A percentile compares a stretch with the other conserved stretches of the same genome.
Evolutionary conservation across 2,113 vertebrate genomes (phyloP).

Genomic region (Pica pica): DNA sequence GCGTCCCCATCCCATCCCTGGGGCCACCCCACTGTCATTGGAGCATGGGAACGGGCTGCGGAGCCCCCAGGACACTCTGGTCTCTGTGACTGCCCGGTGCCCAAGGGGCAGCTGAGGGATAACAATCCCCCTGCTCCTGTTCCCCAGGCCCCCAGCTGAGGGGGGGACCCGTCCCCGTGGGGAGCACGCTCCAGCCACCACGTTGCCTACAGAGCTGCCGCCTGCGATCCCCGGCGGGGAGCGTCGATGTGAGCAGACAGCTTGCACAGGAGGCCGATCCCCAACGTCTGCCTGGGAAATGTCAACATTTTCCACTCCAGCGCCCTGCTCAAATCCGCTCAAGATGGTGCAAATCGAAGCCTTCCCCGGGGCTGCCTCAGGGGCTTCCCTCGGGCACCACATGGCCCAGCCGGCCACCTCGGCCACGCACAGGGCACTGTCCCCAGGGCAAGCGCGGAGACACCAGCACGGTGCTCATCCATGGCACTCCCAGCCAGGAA

Average conservation of each 20-base stretch:
- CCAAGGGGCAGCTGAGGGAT: fast-evolving
- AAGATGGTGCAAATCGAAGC: conserved; percentile 43
- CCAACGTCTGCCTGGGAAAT: conserved; percentile 42
- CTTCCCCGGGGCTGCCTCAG: background rate
- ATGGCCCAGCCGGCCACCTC: fast-evolving
- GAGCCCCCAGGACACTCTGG: background rate
- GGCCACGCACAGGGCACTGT: fast-evolving
- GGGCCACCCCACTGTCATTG: fast-evolving
- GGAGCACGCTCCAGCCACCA: background rate
- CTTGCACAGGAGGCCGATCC: background rate
- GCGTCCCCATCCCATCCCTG: background rate
- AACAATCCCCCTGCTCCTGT: fast-evolving
- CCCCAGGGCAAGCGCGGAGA: fast-evolving
- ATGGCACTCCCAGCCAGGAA: fast-evolving
- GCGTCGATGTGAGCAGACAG: conserved; percentile 43
- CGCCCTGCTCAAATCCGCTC: conserved; percentile 3
- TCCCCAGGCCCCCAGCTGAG: fast-evolving
- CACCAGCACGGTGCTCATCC: fast-evolving
- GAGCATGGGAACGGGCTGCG: fast-evolving
- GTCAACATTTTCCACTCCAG: conserved; percentile 34
- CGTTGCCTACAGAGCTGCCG: background rate
- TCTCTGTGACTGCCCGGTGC: fast-evolving
- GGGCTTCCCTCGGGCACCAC: background rate
- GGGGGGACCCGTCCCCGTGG: fast-evolving
- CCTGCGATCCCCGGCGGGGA: background rate